phyloP scores from a whole-genome alignment of 2,888 invertebrate genomes.

The Andrena minutula region DNA sequence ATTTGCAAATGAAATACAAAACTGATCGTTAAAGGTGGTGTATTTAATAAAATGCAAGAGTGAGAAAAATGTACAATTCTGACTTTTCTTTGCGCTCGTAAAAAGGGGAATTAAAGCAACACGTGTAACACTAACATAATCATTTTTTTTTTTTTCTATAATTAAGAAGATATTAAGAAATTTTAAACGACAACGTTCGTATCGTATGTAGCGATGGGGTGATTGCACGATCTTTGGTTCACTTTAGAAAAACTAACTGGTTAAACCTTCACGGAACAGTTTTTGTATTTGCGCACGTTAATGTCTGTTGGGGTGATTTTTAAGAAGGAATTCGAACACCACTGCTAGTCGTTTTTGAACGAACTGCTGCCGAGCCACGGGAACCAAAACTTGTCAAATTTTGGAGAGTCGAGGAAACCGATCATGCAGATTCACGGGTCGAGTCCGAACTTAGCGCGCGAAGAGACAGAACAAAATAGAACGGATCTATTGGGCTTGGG shows the following conservation, averaged over 20 bases:
- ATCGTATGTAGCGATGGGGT: not conserved
- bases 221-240: not conserved
- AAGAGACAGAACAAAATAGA: slow-evolving; percentile 79
- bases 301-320: not conserved
- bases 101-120: not conserved
- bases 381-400: slow-evolving; percentile 17
- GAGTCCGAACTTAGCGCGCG: slow-evolving; percentile 55
- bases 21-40: not conserved
- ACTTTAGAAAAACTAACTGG: not conserved
- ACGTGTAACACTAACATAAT: not conserved
- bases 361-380: not conserved
- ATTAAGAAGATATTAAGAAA: not conserved
- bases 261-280: slow-evolving; percentile 22
- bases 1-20: not conserved
- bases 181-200: not conserved
- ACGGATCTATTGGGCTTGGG: slow-evolving; percentile 71
- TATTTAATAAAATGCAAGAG: not conserved
- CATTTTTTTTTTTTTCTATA: not conserved
- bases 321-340: not conserved
- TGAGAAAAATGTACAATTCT: not conserved
- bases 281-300: not conserved
- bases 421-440: slow-evolving; percentile 50
- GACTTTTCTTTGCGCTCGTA: not conserved
- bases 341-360: not conserved
- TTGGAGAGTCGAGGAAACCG: slow-evolving; percentile 37